phyloP scores from a whole-genome alignment of 2,888 invertebrate genomes.

The Margaritifera margaritifera region DNA sequence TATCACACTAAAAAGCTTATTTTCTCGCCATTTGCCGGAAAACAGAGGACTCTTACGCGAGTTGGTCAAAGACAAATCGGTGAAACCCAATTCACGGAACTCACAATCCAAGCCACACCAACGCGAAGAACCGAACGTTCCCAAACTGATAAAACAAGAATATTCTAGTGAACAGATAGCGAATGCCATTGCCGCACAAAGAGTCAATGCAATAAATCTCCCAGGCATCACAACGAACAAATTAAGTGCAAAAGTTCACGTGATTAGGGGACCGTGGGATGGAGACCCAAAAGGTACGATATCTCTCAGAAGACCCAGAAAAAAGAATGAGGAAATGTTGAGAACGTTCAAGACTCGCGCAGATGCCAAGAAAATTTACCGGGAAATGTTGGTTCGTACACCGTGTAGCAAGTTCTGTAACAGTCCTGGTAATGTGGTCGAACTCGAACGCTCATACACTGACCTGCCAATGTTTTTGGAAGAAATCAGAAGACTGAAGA shows the following conservation, averaged over 20 bases:
- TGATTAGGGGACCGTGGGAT: not conserved
- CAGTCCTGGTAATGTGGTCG: constrained; percentile 23
- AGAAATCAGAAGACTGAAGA: constrained; percentile 24
- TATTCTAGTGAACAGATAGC: too few relatives aligned
- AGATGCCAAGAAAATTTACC: constrained; percentile 27
- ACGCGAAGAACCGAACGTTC: too few relatives aligned
- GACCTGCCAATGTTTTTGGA: constrained; percentile 36
- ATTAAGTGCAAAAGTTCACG: not conserved
- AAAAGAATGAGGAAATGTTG: constrained; percentile 27
- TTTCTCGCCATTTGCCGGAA: too few relatives aligned
- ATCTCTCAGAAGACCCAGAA: constrained; percentile 28
- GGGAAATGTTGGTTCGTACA: constrained; percentile 18
- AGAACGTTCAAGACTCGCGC: constrained; percentile 30
- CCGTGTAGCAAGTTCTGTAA: constrained; percentile 25
- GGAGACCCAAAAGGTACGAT: constrained; percentile 20
- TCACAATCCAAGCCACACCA: too few relatives aligned
- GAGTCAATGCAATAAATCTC: constrained; percentile 1
- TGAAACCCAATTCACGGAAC: too few relatives aligned
- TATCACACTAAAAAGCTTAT: too few relatives aligned
- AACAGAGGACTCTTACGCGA: too few relatives aligned
- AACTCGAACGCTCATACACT: constrained; percentile 37
- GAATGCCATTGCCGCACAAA: not conserved
- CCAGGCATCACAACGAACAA: not conserved
- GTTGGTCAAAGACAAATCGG: too few relatives aligned
- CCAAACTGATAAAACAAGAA: too few relatives aligned